These are phyloP conservation scores for Atlantisia rogersi DNA, from an alignment of 2,113 vertebrate species.

Conservation along the genomic window DNA sequence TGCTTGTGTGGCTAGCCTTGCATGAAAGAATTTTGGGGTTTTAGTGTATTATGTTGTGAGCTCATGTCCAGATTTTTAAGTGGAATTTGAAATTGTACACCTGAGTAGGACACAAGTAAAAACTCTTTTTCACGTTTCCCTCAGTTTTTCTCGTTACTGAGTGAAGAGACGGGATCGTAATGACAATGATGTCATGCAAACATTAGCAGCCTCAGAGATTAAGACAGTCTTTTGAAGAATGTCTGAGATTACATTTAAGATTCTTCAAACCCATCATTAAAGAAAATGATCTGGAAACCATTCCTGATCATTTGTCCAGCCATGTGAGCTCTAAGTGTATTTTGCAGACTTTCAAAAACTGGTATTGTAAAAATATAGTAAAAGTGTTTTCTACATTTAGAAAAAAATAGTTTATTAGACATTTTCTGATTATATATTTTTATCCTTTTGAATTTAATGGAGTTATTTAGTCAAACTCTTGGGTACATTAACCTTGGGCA, in stretches of 20 bases:
- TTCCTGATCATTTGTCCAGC: conserved; percentile 28
- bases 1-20: neutral
- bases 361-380: neutral
- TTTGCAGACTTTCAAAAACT: conserved; percentile 29
- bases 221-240: conserved; percentile 38
- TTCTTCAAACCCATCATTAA: conserved; percentile 57
- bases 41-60: neutral
- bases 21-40: neutral
- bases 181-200: conserved; percentile 56
- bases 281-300: conserved; percentile 36
- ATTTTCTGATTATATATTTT: neutral
- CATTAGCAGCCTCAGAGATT: conserved; percentile 46
- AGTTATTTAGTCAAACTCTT: no score
- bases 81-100: conserved; percentile 51
- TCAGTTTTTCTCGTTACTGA: conserved; percentile 60
- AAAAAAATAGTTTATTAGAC: neutral
- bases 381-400: neutral
- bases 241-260: conserved; percentile 42
- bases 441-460: neutral
- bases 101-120: conserved; percentile 15
- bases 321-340: conserved; percentile 20
- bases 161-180: conserved; percentile 18
- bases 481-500: no score
- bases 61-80: conserved; percentile 32
- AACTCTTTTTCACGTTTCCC: conserved; percentile 22